Percentiles rank a stretch among this genome's conserved stretches.
These are phyloP conservation scores for Eucidaris tribuloides DNA, from an alignment of 35 echinoderm and acorn worm species.

Conservation along the genomic window DNA sequence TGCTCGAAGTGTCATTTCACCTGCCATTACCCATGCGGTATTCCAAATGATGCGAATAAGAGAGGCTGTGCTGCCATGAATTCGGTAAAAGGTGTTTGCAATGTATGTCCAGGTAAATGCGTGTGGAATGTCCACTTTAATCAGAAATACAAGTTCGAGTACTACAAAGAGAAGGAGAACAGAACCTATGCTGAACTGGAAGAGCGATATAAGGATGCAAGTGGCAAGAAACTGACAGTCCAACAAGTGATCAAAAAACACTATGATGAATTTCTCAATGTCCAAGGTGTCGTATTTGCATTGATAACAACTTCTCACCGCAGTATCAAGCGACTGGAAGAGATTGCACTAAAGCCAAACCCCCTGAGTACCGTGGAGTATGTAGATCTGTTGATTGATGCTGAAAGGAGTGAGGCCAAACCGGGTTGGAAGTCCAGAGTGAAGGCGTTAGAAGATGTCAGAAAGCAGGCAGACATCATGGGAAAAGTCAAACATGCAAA, in stretches of 20 bases:
- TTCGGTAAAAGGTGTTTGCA: background rate
- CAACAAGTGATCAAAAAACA: constrained; percentile 53
- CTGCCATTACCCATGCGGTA: constrained; percentile 27
- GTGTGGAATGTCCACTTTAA: no score
- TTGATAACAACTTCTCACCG: no score
- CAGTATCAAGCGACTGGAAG: no score
- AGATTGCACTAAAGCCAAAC: no score
- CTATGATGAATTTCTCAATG: constrained; percentile 41
- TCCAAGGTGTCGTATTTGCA: constrained; percentile 39
- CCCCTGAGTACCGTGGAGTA: constrained; percentile 56
- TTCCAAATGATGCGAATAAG: constrained; percentile 10
- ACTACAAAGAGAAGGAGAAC: no score
- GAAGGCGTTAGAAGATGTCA: constrained; percentile 30
- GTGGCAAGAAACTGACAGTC: constrained; percentile 46
- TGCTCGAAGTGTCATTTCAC: no score
- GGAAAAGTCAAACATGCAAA: constrained; percentile 6
- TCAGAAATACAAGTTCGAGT: constrained; percentile 9
- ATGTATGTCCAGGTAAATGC: no score
- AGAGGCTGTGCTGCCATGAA: constrained; percentile 15
- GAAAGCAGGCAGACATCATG: no score
- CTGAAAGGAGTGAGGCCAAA: background rate
- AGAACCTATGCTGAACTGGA: constrained; percentile 30
- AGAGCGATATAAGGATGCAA: constrained; percentile 50
- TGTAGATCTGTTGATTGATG: no score
- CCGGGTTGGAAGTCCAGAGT: constrained; percentile 36